Evolutionary conservation across 2,888 invertebrate genomes (phyloP), one percentile per base, ranked within the genome.

Genomic region (Tenthredo scrophulariae): DNA sequence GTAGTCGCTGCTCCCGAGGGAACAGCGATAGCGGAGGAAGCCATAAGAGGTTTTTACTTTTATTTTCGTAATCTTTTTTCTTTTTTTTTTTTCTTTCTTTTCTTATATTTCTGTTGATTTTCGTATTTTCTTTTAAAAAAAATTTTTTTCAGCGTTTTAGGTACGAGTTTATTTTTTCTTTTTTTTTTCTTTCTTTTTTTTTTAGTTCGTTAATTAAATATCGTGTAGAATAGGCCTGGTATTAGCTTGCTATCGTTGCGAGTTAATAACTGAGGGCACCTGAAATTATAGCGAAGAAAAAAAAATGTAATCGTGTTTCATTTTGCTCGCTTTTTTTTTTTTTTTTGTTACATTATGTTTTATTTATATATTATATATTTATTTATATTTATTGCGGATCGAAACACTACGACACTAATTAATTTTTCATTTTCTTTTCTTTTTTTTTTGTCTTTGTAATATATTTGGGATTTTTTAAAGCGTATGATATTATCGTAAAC

Each of bases 11-110:
- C 89, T 83, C 90, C 91, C 62, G 91, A 88, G n/a, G 92, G 89
- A 85, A 92, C 91, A 85, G 91, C 89, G 85, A 92, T 89, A 86
- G 92, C 91, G 77, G 92, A 91, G 80, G 92, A 92, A 88, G 92
- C 92, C 92, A 92, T 92, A 6, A 18, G 70, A 18, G 70, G n/a
- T 15, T 70, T 37, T 70, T 70, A 37, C 1, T 70, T 40, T 74
- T 74, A 43, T 43, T n/a, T 18, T 40, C 29, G 6, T 22, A 70
- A 26, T 72, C 10, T 72, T 37, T 18, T 70, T 43, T 43, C 43
- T 22, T 72, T 37, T 18, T 70, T 43, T 43, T 72, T 22, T n/a
- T 40, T 9, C 40, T 40, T 22, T 7, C 18, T 7, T 43, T 22
- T 22, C 6, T n/a, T 33, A 26, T 33, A 58, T 54, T 54, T 79